These are phyloP conservation scores for Terebella lapidaria DNA, from an alignment of 2,888 invertebrate species.

Conservation along the genomic window DNA sequence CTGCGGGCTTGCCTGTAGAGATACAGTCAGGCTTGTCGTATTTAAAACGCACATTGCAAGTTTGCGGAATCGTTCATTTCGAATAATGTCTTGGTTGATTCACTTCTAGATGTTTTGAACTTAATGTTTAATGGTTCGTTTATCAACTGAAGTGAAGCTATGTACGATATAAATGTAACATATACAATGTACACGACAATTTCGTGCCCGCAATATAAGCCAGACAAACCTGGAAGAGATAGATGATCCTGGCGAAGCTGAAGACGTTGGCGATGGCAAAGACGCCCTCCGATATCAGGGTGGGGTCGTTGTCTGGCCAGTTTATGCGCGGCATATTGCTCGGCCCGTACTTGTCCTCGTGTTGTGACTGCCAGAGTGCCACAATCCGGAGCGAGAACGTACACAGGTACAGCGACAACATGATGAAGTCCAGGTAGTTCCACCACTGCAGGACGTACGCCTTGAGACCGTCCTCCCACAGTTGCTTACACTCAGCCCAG, in stretches of 20 bases:
- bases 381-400: conserved; percentile 57
- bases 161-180: too few species aligned
- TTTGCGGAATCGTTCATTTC: too few species aligned
- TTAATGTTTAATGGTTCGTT: too few species aligned
- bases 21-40: too few species aligned
- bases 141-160: too few species aligned
- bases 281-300: conserved; percentile 57
- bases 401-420: conserved; percentile 59
- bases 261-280: conserved; percentile 60
- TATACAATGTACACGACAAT: too few species aligned
- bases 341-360: conserved; percentile 48
- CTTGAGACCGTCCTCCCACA: conserved; percentile 60
- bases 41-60: too few species aligned
- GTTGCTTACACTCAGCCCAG: conserved; percentile 60
- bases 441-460: conserved; percentile 59
- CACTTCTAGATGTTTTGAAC: too few species aligned
- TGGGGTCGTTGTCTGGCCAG: conserved; percentile 58
- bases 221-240: conserved; percentile 54
- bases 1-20: conserved; percentile 55
- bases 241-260: conserved; percentile 59
- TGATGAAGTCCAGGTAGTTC: conserved; percentile 61
- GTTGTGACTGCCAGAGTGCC: conserved; percentile 41
- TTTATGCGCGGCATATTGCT: conserved; percentile 47
- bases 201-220: not conserved
- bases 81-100: too few species aligned